Evolutionary conservation across 2,888 invertebrate genomes (phyloP).

Genomic region (Unio delphinus): DNA sequence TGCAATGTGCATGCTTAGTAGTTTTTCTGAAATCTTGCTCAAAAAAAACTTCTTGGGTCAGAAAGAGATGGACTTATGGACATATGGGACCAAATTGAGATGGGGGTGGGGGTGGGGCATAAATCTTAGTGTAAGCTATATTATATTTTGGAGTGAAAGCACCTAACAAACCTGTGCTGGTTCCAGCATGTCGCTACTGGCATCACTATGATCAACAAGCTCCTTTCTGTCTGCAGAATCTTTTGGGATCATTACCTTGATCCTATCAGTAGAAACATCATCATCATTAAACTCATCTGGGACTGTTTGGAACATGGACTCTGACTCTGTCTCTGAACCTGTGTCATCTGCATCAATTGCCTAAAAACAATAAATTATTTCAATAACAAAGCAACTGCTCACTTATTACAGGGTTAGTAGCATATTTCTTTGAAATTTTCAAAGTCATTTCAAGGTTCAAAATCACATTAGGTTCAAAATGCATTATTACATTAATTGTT

Average conservation of each 20-base stretch:
- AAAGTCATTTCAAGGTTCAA: too few relatives aligned
- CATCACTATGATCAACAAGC: constrained; percentile 46
- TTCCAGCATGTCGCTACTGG: constrained; percentile 54
- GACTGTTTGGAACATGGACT: constrained; percentile 49
- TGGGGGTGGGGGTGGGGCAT: too few relatives aligned
- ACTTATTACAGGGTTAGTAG: too few relatives aligned
- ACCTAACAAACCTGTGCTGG: constrained; percentile 46
- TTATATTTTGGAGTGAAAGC: not conserved
- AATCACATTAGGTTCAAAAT: too few relatives aligned
- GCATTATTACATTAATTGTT: too few relatives aligned
- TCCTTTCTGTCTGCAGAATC: constrained; percentile 24
- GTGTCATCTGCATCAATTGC: constrained; percentile 30
- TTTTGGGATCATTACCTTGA: not conserved
- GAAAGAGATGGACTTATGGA: too few relatives aligned
- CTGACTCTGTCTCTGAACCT: constrained; percentile 55
- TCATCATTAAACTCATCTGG: constrained; percentile 12
- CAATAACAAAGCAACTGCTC: too few relatives aligned
- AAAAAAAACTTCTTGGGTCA: too few relatives aligned
- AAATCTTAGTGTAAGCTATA: not conserved
- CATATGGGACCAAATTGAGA: too few relatives aligned
- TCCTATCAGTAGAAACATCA: constrained; percentile 1
- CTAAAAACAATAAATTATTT: constrained; percentile 9
- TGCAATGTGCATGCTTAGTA: too few relatives aligned
- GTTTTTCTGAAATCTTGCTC: too few relatives aligned
- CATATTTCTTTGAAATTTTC: too few relatives aligned